A percentile compares a stretch with the other conserved stretches of the same genome.
Evolutionary conservation across 2,888 invertebrate species (phyloP).

Genomic region (Tachina fera): DNA sequence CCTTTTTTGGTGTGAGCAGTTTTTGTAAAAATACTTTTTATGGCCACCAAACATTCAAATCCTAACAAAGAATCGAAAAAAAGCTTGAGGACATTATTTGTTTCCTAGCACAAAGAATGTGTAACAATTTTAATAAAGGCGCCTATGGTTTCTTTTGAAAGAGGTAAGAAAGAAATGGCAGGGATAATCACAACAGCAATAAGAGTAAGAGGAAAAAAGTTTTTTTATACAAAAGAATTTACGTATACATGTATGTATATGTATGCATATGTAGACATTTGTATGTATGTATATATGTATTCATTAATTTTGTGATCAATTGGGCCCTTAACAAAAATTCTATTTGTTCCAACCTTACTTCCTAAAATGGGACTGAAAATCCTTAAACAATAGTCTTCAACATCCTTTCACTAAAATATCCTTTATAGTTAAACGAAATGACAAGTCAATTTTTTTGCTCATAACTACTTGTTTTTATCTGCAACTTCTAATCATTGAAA

Average conservation of each 20-base stretch:
- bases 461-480: conserved; percentile 65
- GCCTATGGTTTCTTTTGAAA: conserved; percentile 53
- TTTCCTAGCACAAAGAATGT: conserved; percentile 10
- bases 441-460: conserved; percentile 65
- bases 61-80: background rate
- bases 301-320: no score
- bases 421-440: conserved; percentile 49
- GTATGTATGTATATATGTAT: background rate
- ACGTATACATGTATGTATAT: background rate
- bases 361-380: background rate
- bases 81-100: conserved; percentile 24
- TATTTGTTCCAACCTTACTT: background rate
- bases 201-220: conserved; percentile 9
- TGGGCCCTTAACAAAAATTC: background rate
- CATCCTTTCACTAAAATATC: conserved; percentile 43
- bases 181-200: conserved; percentile 2
- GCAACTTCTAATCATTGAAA: conserved; percentile 58
- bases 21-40: conserved; percentile 56
- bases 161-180: conserved; percentile 60
- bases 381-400: background rate
- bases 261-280: background rate
- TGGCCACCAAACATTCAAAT: conserved; percentile 54
- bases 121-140: conserved; percentile 40
- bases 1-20: conserved; percentile 1
- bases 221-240: background rate